Conservation (phyloP, 23 tunicate genomes). For the Botrylloides violaceus region DNA sequence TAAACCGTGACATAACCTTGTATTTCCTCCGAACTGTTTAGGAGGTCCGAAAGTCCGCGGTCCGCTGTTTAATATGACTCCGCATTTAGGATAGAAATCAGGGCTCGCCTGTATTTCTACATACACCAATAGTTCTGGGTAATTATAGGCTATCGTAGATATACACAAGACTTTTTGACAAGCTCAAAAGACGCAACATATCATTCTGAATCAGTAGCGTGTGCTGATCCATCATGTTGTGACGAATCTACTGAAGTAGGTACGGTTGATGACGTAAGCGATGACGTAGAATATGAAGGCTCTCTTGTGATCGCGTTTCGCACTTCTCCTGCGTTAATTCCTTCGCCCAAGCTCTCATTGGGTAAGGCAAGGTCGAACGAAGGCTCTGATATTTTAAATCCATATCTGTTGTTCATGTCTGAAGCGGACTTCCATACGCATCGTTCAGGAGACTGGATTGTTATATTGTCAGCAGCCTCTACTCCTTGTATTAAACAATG, state of each 20-base stretch:
- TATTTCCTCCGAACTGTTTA: no score
- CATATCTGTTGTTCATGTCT: neutral
- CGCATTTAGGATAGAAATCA: no score
- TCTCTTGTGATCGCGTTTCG: slow-evolving; percentile 56
- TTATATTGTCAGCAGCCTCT: slow-evolving; percentile 93
- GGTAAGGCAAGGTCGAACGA: neutral
- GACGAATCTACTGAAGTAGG: neutral
- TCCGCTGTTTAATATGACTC: no score
- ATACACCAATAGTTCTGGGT: no score
- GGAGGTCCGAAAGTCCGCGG: no score
- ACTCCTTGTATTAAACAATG: slow-evolving; percentile 96
- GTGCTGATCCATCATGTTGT: neutral
- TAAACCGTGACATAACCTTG: no score
- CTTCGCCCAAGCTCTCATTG: neutral
- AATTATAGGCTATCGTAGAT: no score
- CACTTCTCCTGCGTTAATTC: slow-evolving; percentile 39
- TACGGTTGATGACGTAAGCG: neutral
- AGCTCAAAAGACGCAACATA: no score
- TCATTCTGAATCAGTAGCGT: neutral
- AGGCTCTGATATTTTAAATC: neutral
- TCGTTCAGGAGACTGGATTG: slow-evolving; percentile 56
- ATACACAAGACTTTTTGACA: no score
- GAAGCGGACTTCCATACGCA: slow-evolving; percentile 25
- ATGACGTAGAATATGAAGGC: slow-evolving; percentile 18
- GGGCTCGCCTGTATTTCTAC: no score